Percentiles rank a stretch among this genome's conserved stretches.
phyloP scores from a whole-genome alignment of 2,113 vertebrate species.

The Semicossyphus pulcher region DNA sequence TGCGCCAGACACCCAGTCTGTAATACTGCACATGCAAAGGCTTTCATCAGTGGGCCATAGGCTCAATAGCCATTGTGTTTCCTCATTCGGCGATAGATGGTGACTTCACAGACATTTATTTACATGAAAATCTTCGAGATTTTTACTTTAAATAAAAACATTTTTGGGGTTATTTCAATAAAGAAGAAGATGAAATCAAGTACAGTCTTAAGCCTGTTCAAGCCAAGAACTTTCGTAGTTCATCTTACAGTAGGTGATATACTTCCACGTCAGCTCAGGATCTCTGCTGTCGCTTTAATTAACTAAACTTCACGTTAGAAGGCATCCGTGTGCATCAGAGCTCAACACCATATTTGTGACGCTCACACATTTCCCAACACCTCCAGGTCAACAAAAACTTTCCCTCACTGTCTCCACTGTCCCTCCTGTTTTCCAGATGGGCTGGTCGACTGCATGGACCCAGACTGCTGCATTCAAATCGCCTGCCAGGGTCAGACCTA shows the following conservation, averaged over 20 bases:
- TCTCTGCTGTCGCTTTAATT: conserved; percentile 41
- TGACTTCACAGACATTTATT: too few relatives aligned
- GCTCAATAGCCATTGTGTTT: too few relatives aligned
- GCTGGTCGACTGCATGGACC: conserved; percentile 96
- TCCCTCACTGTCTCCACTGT: conserved; percentile 55
- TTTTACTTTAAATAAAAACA: too few relatives aligned
- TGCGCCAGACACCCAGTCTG: too few relatives aligned
- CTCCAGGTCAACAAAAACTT: conserved; percentile 43
- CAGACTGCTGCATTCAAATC: conserved; percentile 95
- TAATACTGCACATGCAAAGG: too few relatives aligned
- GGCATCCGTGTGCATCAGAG: conserved; percentile 35
- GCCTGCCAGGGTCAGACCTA: conserved; percentile 95
- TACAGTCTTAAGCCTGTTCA: conserved; percentile 6
- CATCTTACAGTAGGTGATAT: neutral
- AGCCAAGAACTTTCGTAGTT: conserved; percentile 27
- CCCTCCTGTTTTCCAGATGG: conserved; percentile 88
- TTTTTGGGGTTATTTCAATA: too few relatives aligned
- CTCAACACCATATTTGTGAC: conserved; percentile 13
- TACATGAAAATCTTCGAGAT: too few relatives aligned
- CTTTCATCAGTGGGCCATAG: too few relatives aligned
- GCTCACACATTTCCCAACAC: neutral
- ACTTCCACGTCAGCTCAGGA: conserved; percentile 14
- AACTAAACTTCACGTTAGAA: conserved; percentile 24
- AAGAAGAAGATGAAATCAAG: too few relatives aligned
- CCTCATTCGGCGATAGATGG: too few relatives aligned